Conservation (phyloP, 2,113 vertebrate genomes). For the Petroica traversi region DNA sequence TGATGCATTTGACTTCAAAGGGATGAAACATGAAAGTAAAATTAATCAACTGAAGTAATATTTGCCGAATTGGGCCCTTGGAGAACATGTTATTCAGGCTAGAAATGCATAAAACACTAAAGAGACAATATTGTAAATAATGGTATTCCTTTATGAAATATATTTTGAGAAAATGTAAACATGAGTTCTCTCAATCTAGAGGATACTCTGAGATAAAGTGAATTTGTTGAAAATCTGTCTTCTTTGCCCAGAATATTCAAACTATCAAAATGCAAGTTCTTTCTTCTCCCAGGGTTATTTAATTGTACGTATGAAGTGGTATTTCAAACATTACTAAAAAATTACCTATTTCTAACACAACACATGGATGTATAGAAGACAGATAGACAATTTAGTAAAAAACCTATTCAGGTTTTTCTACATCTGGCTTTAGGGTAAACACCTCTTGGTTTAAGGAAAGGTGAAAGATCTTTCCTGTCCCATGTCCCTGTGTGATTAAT, state of each 20-base stretch:
- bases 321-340: background rate
- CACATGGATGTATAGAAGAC: background rate
- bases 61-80: background rate
- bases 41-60: background rate
- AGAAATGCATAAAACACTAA: background rate
- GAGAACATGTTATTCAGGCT: background rate
- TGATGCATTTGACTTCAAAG: background rate
- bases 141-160: background rate
- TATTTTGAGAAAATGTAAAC: background rate
- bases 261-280: background rate
- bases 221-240: background rate
- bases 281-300: background rate
- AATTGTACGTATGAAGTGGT: accelerated
- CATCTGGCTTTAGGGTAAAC: background rate
- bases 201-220: background rate
- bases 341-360: background rate
- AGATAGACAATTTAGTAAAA: background rate
- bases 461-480: background rate
- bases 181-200: background rate
- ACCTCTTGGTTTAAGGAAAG: background rate
- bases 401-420: background rate
- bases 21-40: background rate
- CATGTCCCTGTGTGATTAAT: background rate
- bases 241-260: background rate
- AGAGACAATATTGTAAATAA: background rate